Percentiles rank a stretch among this genome's conserved stretches.
These are phyloP conservation scores for Choreutis nemorana DNA, from an alignment of 2,888 invertebrate genomes.

Conservation along the genomic window DNA sequence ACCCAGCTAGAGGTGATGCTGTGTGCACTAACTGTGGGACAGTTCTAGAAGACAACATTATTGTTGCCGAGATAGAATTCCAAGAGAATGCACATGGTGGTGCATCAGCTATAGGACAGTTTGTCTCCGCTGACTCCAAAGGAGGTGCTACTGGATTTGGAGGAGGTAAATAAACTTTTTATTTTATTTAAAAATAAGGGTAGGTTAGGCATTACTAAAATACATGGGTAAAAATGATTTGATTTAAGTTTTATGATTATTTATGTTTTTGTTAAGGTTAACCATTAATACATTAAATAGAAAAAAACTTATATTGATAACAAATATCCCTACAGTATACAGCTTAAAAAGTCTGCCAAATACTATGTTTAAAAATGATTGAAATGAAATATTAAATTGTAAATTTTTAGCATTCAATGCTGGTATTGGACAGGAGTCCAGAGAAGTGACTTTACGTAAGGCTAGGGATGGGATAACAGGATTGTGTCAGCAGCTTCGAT, in stretches of 20 bases:
- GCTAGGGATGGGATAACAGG: conserved; percentile 86
- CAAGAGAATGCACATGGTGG: conserved; percentile 92
- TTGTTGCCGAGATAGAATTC: conserved; percentile 96
- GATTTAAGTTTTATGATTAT: too few species aligned
- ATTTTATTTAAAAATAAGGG: neutral
- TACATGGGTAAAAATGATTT: too few species aligned
- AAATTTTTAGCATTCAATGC: conserved; percentile 73
- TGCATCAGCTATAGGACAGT: conserved; percentile 89
- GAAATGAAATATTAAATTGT: neutral
- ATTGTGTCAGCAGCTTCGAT: conserved; percentile 84
- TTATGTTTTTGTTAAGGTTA: too few species aligned
- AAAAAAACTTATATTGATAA: too few species aligned
- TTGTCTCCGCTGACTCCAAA: conserved; percentile 89
- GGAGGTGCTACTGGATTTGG: conserved; percentile 86
- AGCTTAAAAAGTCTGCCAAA: neutral
- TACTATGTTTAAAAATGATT: too few species aligned
- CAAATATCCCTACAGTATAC: neutral
- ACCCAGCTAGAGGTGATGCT: conserved; percentile 92
- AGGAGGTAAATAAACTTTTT: conserved; percentile 53
- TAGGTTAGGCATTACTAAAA: neutral
- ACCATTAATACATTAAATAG: too few species aligned
- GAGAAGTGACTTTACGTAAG: conserved; percentile 90
- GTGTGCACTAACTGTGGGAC: conserved; percentile 97
- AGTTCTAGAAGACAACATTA: conserved; percentile 94
- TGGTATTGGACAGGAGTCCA: conserved; percentile 86